Base-by-base conservation (phyloP, 2,797 vertebrate genomes). In the Xiphorhynchus erythropygius region DNA sequence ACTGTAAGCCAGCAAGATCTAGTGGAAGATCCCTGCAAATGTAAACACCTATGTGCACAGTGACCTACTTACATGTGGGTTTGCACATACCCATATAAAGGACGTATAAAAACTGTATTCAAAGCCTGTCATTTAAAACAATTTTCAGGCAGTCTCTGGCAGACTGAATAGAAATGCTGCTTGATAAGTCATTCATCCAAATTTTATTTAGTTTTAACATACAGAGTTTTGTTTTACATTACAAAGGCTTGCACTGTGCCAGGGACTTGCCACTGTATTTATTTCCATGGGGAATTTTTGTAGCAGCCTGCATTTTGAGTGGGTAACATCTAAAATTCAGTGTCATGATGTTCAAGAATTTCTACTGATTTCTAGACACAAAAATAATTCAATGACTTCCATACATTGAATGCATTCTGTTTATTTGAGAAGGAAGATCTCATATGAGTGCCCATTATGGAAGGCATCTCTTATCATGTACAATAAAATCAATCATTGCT, bases 341-440 rank as follows among this genome's bases (percentile, higher is more conserved):
- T 32, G 37, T 35, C 53, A 5, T 4, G 8, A 46, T 57, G 19
- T 59, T 78, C 18, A 49, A 89, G n/a, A 14, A 41, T 73, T 76
- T 83, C 53, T 50, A n/a, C 7, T 21, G 49, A 77, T 64, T 65
- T 81, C 56, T 63, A 75, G 68, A 53, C 44, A 64, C 9, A 78
- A 64, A 95, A 97, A 97, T 96, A 96, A 60, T 15, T 17, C 76
- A 96, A 79, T 17, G 74, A 94, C 74, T 77, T 96, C 92, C n/a
- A 87, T 91, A 87, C 86, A 98, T 97, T 98, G 98, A 98, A 99
- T 98, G 98, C 98, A 98, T 98, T 99, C 97, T 98, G 96, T 99
- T 99, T 99, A 99, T 99, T 99, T 98, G 98, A 98, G 98, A 99
- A 99, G 98, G 98, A 98, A 98, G 96, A 99, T 99, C 98, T 98